Evolutionary conservation across 1,140 invertebrate genomes (phyloP).

Genomic region (Drosophila santomea): DNA sequence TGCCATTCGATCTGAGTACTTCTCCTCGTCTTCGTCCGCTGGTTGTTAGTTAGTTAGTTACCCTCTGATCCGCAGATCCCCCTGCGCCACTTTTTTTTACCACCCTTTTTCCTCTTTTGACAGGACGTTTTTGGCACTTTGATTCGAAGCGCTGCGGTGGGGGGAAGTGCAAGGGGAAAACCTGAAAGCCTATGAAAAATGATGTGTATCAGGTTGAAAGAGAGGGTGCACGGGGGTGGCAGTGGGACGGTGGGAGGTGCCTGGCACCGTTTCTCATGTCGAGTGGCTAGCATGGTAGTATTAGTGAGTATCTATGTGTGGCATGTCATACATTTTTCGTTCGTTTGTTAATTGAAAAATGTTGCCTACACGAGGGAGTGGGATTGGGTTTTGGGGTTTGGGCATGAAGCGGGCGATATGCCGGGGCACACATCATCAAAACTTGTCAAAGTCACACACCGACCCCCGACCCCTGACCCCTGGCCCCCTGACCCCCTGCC

Average conservation of each 20-base stretch:
- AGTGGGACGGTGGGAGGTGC: conserved; percentile 5
- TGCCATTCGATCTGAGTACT: neutral
- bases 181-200: conserved; percentile 73
- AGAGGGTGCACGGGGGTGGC: neutral
- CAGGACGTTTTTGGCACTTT: conserved; percentile 73
- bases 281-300: conserved; percentile 29
- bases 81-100: neutral
- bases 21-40: conserved; percentile 8
- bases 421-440: conserved; percentile 68
- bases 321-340: conserved; percentile 81
- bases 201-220: conserved; percentile 39
- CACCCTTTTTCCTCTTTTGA: conserved; percentile 47
- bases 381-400: neutral
- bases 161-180: conserved; percentile 22
- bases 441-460: conserved; percentile 72
- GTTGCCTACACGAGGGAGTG: conserved; percentile 67
- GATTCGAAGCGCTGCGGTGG: conserved; percentile 57
- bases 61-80: conserved; percentile 18
- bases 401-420: conserved; percentile 4
- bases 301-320: conserved; percentile 62
- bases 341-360: conserved; percentile 83
- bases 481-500: neutral
- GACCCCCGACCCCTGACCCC: conserved; percentile 1
- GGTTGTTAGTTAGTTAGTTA: conserved; percentile 56
- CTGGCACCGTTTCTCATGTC: conserved; percentile 62